Evolutionary conservation across 2,888 invertebrate genomes (phyloP).

Genomic region (Pollenia griseotomentosa): DNA sequence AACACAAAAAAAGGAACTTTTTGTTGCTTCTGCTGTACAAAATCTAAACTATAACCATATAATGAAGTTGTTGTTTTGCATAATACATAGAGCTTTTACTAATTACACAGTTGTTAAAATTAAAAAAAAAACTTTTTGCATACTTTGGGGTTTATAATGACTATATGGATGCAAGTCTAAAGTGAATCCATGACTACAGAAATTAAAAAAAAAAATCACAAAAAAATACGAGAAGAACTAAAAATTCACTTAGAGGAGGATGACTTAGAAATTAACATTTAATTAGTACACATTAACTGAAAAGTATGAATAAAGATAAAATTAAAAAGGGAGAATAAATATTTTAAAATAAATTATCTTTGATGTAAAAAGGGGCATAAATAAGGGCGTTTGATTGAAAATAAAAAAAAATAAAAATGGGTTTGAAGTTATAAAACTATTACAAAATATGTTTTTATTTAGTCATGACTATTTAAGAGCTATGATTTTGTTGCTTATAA

Average conservation of each 20-base stretch:
- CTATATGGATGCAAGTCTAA: constrained; percentile 24
- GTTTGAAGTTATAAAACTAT: not conserved
- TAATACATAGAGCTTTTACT: constrained; percentile 65
- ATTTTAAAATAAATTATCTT: constrained; percentile 24
- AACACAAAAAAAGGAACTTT: constrained; percentile 14
- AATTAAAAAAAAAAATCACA: not conserved
- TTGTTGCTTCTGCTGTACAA: constrained; percentile 1
- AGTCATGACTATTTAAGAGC: not conserved
- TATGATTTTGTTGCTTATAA: not conserved
- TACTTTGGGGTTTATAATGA: constrained; percentile 63
- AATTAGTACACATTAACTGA: constrained; percentile 71
- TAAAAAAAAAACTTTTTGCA: constrained; percentile 56
- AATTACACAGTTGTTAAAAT: constrained; percentile 68
- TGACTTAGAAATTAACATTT: constrained; percentile 74
- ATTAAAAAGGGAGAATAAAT: not conserved
- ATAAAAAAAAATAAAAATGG: not conserved
- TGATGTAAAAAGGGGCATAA: not conserved
- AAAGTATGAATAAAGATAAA: constrained; percentile 48
- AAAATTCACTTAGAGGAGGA: constrained; percentile 52
- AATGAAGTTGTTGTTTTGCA: constrained; percentile 63
- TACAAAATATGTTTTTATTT: not conserved
- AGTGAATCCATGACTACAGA: constrained; percentile 48
- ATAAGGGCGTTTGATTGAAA: not conserved
- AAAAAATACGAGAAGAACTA: constrained; percentile 21
- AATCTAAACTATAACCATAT: constrained; percentile 58